Conservation (phyloP, 2,113 vertebrate species). For the Sterna hirundo region DNA sequence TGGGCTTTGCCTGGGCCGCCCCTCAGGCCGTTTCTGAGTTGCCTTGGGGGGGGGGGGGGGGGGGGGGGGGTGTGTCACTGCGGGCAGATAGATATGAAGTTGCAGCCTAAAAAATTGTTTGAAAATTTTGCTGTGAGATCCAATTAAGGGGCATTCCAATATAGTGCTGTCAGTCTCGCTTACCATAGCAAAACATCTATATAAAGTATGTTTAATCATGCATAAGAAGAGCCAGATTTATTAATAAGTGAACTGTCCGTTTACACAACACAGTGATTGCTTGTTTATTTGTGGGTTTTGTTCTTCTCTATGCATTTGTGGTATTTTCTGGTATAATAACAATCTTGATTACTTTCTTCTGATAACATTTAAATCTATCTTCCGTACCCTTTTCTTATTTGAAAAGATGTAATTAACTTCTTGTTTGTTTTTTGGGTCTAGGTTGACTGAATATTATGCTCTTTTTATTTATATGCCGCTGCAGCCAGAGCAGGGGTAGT, state of each 20-base stretch:
- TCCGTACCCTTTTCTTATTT: neutral
- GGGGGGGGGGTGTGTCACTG: fast-evolving
- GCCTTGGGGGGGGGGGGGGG: neutral
- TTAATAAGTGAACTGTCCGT: neutral
- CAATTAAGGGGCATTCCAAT: neutral
- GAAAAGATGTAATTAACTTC: neutral
- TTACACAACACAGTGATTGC: neutral
- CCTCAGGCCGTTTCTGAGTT: neutral
- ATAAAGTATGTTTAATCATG: neutral
- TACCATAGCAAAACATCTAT: neutral
- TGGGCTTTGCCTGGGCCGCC: neutral
- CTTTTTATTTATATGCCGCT: neutral
- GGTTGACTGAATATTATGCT: neutral
- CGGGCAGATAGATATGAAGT: neutral
- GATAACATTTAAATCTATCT: neutral
- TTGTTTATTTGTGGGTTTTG: neutral
- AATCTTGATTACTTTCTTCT: neutral
- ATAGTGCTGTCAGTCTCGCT: neutral
- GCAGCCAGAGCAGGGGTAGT: neutral
- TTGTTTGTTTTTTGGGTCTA: neutral
- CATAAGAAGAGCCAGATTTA: neutral
- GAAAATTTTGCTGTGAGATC: neutral
- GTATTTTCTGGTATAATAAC: neutral
- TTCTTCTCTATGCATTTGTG: neutral
- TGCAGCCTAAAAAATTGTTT: neutral